Evolutionary conservation across 2,113 vertebrate genomes (phyloP).

Genomic region (Pipra filicauda): DNA sequence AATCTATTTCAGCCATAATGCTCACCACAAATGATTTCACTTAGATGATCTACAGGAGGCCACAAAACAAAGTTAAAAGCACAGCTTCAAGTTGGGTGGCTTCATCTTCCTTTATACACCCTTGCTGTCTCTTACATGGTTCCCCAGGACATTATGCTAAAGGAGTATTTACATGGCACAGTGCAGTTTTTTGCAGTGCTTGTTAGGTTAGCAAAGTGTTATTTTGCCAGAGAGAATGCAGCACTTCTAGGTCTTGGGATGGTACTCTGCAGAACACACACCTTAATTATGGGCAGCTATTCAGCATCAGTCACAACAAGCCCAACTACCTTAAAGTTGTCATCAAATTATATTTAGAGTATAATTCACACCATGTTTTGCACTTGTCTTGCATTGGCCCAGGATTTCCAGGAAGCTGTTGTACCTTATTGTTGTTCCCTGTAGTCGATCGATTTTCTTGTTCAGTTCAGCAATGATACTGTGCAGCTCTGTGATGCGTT

Average conservation of each 20-base stretch:
- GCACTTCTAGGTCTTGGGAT: neutral
- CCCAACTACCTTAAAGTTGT: neutral
- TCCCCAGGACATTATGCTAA: neutral
- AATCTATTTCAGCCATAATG: neutral
- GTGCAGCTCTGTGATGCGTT: constrained; percentile 87
- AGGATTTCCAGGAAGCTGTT: neutral
- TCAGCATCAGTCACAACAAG: neutral
- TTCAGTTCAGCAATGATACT: constrained; percentile 88
- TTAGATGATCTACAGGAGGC: neutral
- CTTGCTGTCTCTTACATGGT: neutral
- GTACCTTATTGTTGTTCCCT: constrained; percentile 85
- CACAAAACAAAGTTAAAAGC: neutral
- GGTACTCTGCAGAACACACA: neutral
- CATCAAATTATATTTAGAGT: neutral
- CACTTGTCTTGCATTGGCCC: neutral
- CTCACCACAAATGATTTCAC: neutral
- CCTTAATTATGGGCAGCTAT: neutral
- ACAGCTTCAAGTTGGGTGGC: neutral
- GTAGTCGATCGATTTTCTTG: constrained; percentile 86
- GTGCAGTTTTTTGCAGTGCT: neutral
- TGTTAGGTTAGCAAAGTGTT: neutral
- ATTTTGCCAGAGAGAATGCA: neutral
- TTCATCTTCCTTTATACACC: neutral
- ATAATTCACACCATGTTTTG: neutral
- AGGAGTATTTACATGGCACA: neutral